Evolutionary conservation across 2,888 invertebrate genomes (phyloP), one percentile per base, ranked within the genome.

Genomic region (Endomychus coccineus): DNA sequence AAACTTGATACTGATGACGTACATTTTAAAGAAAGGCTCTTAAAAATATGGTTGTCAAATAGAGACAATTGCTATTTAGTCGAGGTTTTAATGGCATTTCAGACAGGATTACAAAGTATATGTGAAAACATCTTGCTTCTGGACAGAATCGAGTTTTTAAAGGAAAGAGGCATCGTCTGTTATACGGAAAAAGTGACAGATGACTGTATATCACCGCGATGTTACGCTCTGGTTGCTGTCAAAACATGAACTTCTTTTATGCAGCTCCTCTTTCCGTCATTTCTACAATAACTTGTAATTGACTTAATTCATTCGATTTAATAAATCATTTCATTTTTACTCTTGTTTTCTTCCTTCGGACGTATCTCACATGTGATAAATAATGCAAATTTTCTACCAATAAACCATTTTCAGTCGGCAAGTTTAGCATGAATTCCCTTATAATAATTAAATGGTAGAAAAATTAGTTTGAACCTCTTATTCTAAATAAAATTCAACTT

Each of bases 121-220:
- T 74, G 73, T 47, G 75, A 76, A 57, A 72, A 73, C 54, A 38
- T 76, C 16, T 61, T 75, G 7, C 57, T 74, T 2, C 56, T 70
- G 34, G 77, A 77, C 55, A 67, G 74, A 40, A 54, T 74, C 12
- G 67, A 67, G 44, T 72, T 63, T 53, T 58, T 75, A 39, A 56
- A 56, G 25, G 58, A 61, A 30, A 52, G 55, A n/a, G 59, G 65
- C 11, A 34, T 67, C 48, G 61, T 54, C 51, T 73, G 61, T 62
- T 64, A 59, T 31, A 70, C 71, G 46, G 71, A 71, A 49, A 76
- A 73, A 59, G 70, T 81, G 40, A 70, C 78, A 40, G 66, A 80
- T 55, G 75, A 76, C 44, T 62, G 61, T 37, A 62, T 75, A 46
- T 82, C 82, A n/a, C 80, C 82, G 0, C 69, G 80, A 51, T 79